Evolutionary conservation across 2,888 invertebrate species (phyloP).

Genomic region (Dryadula phaetusa): DNA sequence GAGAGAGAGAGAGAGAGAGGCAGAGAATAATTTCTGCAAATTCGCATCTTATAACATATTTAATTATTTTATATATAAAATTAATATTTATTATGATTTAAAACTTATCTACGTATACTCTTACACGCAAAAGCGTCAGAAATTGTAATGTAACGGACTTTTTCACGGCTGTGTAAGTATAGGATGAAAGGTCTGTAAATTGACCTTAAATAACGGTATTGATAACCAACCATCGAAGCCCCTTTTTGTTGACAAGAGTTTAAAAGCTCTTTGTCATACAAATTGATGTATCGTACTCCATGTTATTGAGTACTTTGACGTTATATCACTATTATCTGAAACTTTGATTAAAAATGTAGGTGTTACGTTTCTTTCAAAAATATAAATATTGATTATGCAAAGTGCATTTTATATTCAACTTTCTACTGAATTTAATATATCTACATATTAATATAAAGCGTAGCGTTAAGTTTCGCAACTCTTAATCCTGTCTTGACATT

Average conservation of each 20-base stretch:
- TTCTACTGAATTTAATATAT: too few relatives aligned
- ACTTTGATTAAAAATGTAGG: background rate
- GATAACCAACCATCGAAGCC: conserved; percentile 38
- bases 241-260: conserved; percentile 38
- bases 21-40: too few relatives aligned
- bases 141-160: conserved; percentile 29
- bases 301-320: conserved; percentile 18
- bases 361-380: background rate
- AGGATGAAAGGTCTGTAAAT: conserved; percentile 37
- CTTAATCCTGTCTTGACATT: too few relatives aligned
- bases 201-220: conserved; percentile 43
- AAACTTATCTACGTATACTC: conserved; percentile 19
- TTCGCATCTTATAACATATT: too few relatives aligned
- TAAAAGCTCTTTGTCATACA: conserved; percentile 42
- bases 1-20: too few relatives aligned
- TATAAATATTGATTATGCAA: background rate
- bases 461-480: too few relatives aligned
- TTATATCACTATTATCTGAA: conserved; percentile 9
- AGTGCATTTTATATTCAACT: too few relatives aligned
- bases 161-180: conserved; percentile 33
- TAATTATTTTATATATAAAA: too few relatives aligned
- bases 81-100: conserved; percentile 10
- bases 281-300: conserved; percentile 27
- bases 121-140: conserved; percentile 32
- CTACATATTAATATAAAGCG: too few relatives aligned